Evolutionary conservation across 2,797 vertebrate species (phyloP).

Genomic region (Labeo calbasu): DNA sequence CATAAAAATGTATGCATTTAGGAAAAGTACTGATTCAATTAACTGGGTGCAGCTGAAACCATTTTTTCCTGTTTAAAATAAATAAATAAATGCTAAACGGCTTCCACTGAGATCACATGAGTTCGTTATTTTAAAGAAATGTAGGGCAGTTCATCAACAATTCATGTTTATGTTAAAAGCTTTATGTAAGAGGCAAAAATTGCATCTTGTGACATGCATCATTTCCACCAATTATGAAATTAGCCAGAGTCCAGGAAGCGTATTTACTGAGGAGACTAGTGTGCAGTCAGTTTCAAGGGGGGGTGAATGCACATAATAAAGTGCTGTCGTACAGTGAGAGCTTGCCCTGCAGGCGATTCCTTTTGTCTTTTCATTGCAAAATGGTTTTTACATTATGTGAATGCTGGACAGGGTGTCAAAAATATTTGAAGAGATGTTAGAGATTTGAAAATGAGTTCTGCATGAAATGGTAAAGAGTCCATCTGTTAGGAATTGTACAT

Average conservation of each 20-base stretch:
- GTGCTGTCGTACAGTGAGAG: neutral
- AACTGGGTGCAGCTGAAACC: constrained; percentile 18
- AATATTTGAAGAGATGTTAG: neutral
- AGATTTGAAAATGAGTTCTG: neutral
- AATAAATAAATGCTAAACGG: constrained; percentile 13
- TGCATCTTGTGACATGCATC: constrained; percentile 68
- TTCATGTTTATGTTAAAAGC: constrained; percentile 50
- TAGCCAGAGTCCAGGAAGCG: constrained; percentile 21
- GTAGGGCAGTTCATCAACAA: constrained; percentile 28
- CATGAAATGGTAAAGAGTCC: neutral
- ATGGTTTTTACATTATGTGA: neutral
- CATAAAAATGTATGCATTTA: constrained; percentile 9
- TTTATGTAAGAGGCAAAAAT: constrained; percentile 19
- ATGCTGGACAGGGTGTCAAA: constrained; percentile 3
- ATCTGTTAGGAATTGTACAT: neutral
- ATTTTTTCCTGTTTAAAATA: constrained; percentile 20
- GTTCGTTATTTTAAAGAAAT: constrained; percentile 3
- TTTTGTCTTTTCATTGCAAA: constrained; percentile 1
- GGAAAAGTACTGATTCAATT: constrained; percentile 32
- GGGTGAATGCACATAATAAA: neutral
- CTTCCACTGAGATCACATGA: constrained; percentile 40
- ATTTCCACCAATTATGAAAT: constrained; percentile 57
- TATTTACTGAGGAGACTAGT: constrained; percentile 35
- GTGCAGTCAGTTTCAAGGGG: constrained; percentile 16
- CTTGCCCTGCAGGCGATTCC: neutral